These are phyloP conservation scores for Phrynosoma platyrhinos DNA, from an alignment of 2,113 vertebrate genomes.

Conservation along the genomic window DNA sequence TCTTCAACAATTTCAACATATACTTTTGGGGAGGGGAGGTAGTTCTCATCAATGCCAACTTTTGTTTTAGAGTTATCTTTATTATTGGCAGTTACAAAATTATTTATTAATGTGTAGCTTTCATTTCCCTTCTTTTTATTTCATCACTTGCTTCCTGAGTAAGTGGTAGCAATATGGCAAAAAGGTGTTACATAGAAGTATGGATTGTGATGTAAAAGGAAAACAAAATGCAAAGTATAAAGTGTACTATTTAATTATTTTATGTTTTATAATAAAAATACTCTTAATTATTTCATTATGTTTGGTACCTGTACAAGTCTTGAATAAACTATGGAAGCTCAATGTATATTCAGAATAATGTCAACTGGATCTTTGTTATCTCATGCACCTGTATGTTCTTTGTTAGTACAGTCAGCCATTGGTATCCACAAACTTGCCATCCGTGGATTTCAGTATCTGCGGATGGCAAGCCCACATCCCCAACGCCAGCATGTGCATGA, in stretches of 20 bases:
- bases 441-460: too few species aligned
- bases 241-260: slow-evolving; percentile 90
- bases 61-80: slow-evolving; percentile 71
- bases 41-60: slow-evolving; percentile 60
- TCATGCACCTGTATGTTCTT: too few species aligned
- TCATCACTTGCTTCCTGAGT: slow-evolving; percentile 72
- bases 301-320: slow-evolving; percentile 73
- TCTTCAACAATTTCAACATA: slow-evolving; percentile 49
- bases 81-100: slow-evolving; percentile 83
- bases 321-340: slow-evolving; percentile 65
- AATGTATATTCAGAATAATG: slow-evolving; percentile 29
- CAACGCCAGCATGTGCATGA: too few species aligned
- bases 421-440: too few species aligned
- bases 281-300: slow-evolving; percentile 74
- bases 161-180: slow-evolving; percentile 69
- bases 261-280: slow-evolving; percentile 85
- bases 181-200: slow-evolving; percentile 73
- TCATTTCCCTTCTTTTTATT: slow-evolving; percentile 64
- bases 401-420: too few species aligned
- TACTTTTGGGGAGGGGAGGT: background rate
- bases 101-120: slow-evolving; percentile 86
- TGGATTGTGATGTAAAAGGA: slow-evolving; percentile 78
- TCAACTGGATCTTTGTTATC: background rate
- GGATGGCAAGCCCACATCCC: too few species aligned
- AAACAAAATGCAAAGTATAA: slow-evolving; percentile 72